Percentiles rank a stretch among this genome's conserved stretches.
These are phyloP conservation scores for Sigmodon hispidus DNA, from an alignment of 2,113 vertebrate species.

Conservation along the genomic window DNA sequence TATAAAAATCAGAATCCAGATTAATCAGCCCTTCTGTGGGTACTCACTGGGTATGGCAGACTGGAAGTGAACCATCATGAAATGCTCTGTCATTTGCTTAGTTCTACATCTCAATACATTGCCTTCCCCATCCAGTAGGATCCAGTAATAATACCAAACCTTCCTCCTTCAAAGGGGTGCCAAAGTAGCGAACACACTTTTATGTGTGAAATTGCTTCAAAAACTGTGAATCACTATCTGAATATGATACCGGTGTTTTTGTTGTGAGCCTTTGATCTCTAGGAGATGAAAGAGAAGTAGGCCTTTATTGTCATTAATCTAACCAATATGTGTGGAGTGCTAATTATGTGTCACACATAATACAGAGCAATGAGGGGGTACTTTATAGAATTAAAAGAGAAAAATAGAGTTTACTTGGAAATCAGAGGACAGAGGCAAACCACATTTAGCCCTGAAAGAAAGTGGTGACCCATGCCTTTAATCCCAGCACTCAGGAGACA, in stretches of 20 bases:
- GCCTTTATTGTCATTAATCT: not conserved
- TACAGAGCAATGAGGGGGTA: not conserved
- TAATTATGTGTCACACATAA: not conserved
- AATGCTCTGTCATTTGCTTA: not conserved
- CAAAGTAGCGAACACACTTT: not conserved
- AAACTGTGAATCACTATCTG: not conserved
- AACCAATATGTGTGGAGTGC: not conserved
- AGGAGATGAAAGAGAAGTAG: not conserved
- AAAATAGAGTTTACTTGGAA: too few relatives aligned
- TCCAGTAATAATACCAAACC: not conserved
- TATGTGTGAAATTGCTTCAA: not conserved
- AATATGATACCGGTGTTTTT: not conserved
- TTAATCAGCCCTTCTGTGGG: not conserved
- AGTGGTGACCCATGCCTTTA: too few relatives aligned
- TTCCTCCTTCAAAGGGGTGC: not conserved
- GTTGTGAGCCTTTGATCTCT: not conserved
- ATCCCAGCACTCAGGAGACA: too few relatives aligned
- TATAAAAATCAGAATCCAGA: slow-evolving; percentile 78
- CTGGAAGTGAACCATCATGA: not conserved
- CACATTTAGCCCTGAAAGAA: too few relatives aligned
- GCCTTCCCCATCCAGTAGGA: not conserved
- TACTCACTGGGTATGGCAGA: not conserved
- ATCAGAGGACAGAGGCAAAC: too few relatives aligned
- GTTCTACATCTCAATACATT: not conserved
- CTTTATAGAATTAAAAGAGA: not conserved